Base-by-base conservation (phyloP, 1,140 invertebrate genomes). In the Ostrea edulis region DNA sequence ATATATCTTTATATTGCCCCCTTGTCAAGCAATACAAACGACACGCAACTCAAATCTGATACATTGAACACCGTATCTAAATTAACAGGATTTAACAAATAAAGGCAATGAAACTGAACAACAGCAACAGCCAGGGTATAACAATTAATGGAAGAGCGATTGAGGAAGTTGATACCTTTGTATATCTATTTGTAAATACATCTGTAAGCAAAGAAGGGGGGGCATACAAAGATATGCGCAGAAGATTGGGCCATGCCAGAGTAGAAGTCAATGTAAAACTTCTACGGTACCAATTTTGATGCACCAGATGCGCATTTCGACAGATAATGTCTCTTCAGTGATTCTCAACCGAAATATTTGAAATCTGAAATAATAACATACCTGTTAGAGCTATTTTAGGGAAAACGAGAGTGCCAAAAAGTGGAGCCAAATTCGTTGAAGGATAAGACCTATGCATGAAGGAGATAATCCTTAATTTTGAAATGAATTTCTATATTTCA, bases 1-100 rank as follows among this genome's bases (percentile, higher is more conserved):
- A 54, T 90, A 84, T 87, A 89, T 51, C 12, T 53, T 87, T 2
- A 84, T 82, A 58, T 44, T 86, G 85, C 82, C 14, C 82, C 87
- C 12, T 22, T 90, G 7, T 85, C 65, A 9, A 85, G 71, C 53
- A 88, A 44, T 52, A 7, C 35, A 35, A 3, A 83, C 8, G 53
- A 71, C 2, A 58, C 85, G 22, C 88, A 77, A 29, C 9, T 17
- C 25, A 89, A 84, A 51, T 71, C 9, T 17, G 51, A 68, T 25
- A 52, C 2, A 29, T 35, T 84, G 54, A 81, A 82, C 62, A 44
- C 35, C 35, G 5, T 44, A 86, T 9, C 84, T 82, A 25, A 22
- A 62, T 58, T 2, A 62, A 77, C 68, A 44, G 84, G 68, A 44
- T 44, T 44, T 44, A 8, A 8, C 86, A 89, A 82, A 82, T 68